These are phyloP conservation scores for Apamea crenata DNA, from an alignment of 2,888 invertebrate species.

Conservation along the genomic window DNA sequence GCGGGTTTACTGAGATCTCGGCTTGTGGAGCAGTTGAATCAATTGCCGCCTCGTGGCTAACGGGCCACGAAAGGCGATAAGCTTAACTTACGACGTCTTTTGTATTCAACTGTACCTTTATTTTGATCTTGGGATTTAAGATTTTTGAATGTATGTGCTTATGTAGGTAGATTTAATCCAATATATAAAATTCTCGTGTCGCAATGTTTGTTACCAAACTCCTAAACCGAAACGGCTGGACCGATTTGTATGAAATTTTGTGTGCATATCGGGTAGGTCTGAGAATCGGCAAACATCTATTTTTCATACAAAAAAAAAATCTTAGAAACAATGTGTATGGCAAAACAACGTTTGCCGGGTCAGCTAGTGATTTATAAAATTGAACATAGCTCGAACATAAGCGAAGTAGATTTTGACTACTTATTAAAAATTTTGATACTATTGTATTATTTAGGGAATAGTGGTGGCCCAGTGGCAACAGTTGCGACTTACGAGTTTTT, in stretches of 20 bases:
- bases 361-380: background rate
- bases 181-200: too few species aligned
- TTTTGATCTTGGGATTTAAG: slow-evolving; percentile 75
- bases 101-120: slow-evolving; percentile 83
- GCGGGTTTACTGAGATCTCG: slow-evolving; percentile 78
- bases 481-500: too few species aligned
- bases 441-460: too few species aligned
- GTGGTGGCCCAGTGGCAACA: too few species aligned
- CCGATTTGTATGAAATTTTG: too few species aligned
- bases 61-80: slow-evolving; percentile 85
- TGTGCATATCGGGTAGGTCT: too few species aligned
- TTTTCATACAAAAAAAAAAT: too few species aligned
- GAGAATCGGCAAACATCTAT: too few species aligned
- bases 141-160: slow-evolving; percentile 29
- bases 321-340: too few species aligned
- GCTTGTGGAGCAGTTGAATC: slow-evolving; percentile 80
- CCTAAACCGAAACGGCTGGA: too few species aligned
- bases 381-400: background rate
- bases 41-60: slow-evolving; percentile 86
- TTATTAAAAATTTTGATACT: background rate
- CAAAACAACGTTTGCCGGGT: too few species aligned
- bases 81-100: slow-evolving; percentile 86
- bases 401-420: background rate
- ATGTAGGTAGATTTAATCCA: background rate
- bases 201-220: too few species aligned